Evolutionary conservation across 1,140 invertebrate species (phyloP).

Genomic region (Chironomus tepperi): DNA sequence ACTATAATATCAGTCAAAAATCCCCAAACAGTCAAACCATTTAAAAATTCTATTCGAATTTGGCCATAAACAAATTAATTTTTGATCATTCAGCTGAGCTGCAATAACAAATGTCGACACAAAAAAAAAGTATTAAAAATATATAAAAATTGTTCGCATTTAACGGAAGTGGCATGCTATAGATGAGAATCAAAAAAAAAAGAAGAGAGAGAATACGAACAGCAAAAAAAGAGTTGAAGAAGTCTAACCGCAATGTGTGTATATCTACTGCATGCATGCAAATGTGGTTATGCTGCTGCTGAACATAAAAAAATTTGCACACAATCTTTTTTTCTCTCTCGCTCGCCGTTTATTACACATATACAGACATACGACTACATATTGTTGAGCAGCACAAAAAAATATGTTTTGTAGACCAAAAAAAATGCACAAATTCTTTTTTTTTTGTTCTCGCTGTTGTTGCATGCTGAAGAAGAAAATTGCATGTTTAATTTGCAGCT

Average conservation of each 20-base stretch:
- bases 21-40: not conserved
- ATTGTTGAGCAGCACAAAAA: not conserved
- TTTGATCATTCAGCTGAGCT: not conserved
- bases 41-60: not conserved
- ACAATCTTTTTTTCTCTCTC: too few species aligned
- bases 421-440: too few species aligned
- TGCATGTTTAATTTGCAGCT: too few species aligned
- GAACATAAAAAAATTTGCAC: too few species aligned
- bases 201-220: not conserved
- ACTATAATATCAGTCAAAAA: too few species aligned
- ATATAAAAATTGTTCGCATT: not conserved
- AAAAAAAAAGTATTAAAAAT: not conserved
- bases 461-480: too few species aligned
- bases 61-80: conserved; percentile 7
- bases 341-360: too few species aligned
- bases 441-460: too few species aligned
- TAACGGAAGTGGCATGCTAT: conserved; percentile 11
- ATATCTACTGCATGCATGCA: conserved; percentile 32
- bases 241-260: conserved; percentile 36
- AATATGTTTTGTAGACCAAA: not conserved
- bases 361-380: not conserved
- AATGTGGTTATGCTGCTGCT: conserved; percentile 6
- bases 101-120: not conserved
- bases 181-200: not conserved
- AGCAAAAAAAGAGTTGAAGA: not conserved